These are phyloP conservation scores for Apteryx mantelli DNA, from an alignment of 2,113 vertebrate species.

Conservation along the genomic window DNA sequence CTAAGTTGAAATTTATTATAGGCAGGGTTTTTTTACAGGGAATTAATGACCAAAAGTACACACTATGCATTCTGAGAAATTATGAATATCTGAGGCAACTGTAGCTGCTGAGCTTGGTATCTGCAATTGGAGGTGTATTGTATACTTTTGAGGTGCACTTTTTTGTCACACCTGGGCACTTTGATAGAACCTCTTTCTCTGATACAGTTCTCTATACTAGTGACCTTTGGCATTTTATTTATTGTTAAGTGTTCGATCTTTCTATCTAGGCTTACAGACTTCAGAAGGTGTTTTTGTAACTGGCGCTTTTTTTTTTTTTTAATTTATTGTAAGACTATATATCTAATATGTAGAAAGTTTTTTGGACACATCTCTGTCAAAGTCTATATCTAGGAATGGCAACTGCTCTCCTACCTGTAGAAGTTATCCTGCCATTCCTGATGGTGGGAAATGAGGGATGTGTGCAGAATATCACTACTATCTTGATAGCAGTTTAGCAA, in stretches of 20 bases:
- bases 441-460: neutral
- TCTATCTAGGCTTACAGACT: neutral
- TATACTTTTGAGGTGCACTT: neutral
- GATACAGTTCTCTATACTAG: neutral
- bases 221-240: neutral
- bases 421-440: neutral
- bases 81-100: neutral
- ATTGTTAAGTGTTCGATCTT: neutral
- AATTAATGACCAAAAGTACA: neutral
- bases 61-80: neutral
- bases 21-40: neutral
- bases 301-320: neutral
- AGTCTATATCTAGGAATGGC: neutral
- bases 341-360: neutral
- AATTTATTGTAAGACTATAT: neutral
- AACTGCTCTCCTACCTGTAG: neutral
- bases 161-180: neutral
- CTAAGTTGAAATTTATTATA: neutral
- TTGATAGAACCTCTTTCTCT: neutral
- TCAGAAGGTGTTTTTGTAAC: neutral
- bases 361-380: neutral
- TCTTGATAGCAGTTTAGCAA: neutral
- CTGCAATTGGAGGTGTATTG: accelerated
- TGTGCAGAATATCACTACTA: neutral
- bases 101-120: neutral